Evolutionary conservation across 2,113 vertebrate species (phyloP).

Genomic region (Picathartes gymnocephalus): DNA sequence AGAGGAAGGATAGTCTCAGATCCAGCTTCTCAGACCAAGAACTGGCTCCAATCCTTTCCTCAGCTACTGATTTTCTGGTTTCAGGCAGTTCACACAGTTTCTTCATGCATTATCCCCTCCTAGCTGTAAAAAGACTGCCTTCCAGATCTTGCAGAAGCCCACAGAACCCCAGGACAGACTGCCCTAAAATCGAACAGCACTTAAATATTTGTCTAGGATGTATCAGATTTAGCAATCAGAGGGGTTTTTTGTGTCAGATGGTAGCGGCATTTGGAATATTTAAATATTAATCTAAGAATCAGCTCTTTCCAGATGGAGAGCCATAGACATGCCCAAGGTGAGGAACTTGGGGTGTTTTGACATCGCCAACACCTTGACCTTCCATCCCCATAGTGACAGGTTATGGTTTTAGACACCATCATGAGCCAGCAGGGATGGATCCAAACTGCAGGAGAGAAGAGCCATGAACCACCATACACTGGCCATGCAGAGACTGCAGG

Average conservation of each 20-base stretch:
- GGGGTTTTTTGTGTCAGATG: background rate
- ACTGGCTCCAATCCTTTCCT: background rate
- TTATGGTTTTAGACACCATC: background rate
- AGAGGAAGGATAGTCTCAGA: background rate
- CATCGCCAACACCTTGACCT: background rate
- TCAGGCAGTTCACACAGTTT: background rate
- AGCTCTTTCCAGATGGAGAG: background rate
- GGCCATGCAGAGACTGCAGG: background rate
- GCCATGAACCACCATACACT: background rate
- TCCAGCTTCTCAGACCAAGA: background rate
- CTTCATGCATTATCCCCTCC: background rate
- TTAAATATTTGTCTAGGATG: background rate
- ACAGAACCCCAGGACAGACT: background rate
- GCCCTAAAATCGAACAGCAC: background rate
- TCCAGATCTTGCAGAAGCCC: background rate
- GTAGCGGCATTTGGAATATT: background rate
- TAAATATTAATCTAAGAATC: background rate
- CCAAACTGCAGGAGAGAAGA: background rate
- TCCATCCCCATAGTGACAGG: fast-evolving
- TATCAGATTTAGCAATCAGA: background rate
- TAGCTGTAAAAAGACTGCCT: background rate
- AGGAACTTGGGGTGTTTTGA: background rate
- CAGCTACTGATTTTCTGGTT: background rate
- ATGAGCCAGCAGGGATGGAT: background rate
- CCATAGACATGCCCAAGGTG: background rate